These are phyloP conservation scores for Aurelia sp. DNA, from an alignment of 30 jellyfish, hydroid and myxozoan species.

Conservation along the genomic window DNA sequence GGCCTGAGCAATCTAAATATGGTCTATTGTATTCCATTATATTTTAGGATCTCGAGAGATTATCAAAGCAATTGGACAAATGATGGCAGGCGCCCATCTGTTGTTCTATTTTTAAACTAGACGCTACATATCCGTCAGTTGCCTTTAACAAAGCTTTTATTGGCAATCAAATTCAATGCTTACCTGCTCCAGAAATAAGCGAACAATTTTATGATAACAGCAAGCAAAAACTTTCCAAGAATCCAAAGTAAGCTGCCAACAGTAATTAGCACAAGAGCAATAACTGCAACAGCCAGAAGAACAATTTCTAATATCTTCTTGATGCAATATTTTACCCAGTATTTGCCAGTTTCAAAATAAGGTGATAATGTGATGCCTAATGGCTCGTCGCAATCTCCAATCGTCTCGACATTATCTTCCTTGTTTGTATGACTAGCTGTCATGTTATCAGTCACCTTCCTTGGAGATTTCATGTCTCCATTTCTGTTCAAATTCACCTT, in stretches of 20 bases:
- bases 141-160: too few relatives aligned
- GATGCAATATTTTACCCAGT: not conserved
- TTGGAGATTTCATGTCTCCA: too few relatives aligned
- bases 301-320: not conserved
- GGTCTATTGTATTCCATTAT: too few relatives aligned
- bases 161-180: not conserved
- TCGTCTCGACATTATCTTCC: slow-evolving; percentile 1
- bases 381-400: not conserved
- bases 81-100: too few relatives aligned
- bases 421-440: too few relatives aligned
- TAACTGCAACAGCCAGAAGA: not conserved
- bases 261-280: not conserved
- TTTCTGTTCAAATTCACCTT: too few relatives aligned
- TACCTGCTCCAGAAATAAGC: not conserved
- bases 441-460: too few relatives aligned
- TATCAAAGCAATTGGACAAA: too few relatives aligned
- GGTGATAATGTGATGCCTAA: not conserved
- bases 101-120: too few relatives aligned
- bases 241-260: not conserved
- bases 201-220: not conserved
- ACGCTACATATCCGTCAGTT: too few relatives aligned
- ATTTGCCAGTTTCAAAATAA: not conserved
- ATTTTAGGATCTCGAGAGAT: too few relatives aligned
- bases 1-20: too few relatives aligned
- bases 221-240: not conserved